Conservation (phyloP, 1,140 invertebrate genomes). For the Kradibia gibbosae region DNA sequence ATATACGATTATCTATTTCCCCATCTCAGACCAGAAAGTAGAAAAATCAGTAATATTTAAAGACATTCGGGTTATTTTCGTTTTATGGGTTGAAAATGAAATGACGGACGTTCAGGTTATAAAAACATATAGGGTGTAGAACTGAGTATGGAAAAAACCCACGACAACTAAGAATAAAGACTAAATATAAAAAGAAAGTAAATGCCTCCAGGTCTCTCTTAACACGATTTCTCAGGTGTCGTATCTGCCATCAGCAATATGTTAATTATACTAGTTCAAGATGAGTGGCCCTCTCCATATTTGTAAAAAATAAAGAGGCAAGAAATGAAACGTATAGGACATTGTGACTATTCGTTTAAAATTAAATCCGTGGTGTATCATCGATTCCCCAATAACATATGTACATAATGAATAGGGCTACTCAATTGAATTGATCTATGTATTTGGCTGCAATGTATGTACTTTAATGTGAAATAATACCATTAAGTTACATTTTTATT, state of each 20-base stretch:
- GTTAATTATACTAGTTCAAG: constrained; percentile 45
- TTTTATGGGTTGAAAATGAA: constrained; percentile 30
- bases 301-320: neutral
- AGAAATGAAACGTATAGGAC: constrained; percentile 4
- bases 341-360: constrained; percentile 35
- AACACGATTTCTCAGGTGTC: constrained; percentile 34
- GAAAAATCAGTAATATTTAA: constrained; percentile 11
- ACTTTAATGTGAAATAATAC: too few species aligned
- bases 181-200: constrained; percentile 15
- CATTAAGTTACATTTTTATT: too few species aligned
- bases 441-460: neutral
- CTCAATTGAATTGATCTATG: neutral
- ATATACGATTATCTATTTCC: neutral
- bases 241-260: constrained; percentile 48
- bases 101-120: constrained; percentile 35
- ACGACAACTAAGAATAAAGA: neutral
- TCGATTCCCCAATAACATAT: neutral
- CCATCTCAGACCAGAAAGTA: neutral
- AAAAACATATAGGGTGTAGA: constrained; percentile 23
- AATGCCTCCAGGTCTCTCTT: constrained; percentile 18
- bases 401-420: constrained; percentile 17
- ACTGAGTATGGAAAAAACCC: neutral
- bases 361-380: neutral
- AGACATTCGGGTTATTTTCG: constrained; percentile 13
- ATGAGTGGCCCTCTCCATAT: neutral